Evolutionary conservation across 2,888 invertebrate genomes (phyloP).

Genomic region (Eutolmus rufibarbis): DNA sequence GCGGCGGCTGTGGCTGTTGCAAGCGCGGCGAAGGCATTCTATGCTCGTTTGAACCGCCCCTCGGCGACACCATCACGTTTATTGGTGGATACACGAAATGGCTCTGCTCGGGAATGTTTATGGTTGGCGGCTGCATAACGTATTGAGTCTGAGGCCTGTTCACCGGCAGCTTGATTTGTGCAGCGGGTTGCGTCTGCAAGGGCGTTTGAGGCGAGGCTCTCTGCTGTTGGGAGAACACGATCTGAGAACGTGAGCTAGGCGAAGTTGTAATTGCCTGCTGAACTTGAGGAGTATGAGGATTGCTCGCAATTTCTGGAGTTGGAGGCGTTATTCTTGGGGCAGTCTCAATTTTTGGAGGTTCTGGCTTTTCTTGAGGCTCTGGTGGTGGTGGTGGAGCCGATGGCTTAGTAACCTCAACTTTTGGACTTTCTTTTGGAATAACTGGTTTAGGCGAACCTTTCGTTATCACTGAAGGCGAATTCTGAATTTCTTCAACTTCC

Average conservation of each 20-base stretch:
- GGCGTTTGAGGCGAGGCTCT: not conserved
- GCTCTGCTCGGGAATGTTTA: slow-evolving; percentile 69
- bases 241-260: slow-evolving; percentile 50
- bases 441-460: slow-evolving; percentile 52
- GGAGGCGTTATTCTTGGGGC: not conserved
- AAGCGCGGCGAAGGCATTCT: slow-evolving; percentile 50
- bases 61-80: slow-evolving; percentile 58
- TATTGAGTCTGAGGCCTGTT: slow-evolving; percentile 54
- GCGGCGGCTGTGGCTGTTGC: slow-evolving; percentile 51
- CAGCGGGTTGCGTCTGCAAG: slow-evolving; percentile 24
- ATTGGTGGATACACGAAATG: slow-evolving; percentile 56
- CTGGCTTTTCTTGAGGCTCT: not conserved
- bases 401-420: not conserved
- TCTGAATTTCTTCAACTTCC: not conserved
- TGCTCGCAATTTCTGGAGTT: not conserved
- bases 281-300: not conserved
- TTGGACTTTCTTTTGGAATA: not conserved
- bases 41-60: slow-evolving; percentile 59
- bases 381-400: not conserved
- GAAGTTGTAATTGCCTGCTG: not conserved
- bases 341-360: not conserved
- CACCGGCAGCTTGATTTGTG: slow-evolving; percentile 62
- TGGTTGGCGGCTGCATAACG: slow-evolving; percentile 71
- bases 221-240: not conserved
- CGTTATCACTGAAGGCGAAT: slow-evolving; percentile 55